These are phyloP conservation scores for Mastomys coucha DNA, from an alignment of 2,113 vertebrate species.

Conservation along the genomic window DNA sequence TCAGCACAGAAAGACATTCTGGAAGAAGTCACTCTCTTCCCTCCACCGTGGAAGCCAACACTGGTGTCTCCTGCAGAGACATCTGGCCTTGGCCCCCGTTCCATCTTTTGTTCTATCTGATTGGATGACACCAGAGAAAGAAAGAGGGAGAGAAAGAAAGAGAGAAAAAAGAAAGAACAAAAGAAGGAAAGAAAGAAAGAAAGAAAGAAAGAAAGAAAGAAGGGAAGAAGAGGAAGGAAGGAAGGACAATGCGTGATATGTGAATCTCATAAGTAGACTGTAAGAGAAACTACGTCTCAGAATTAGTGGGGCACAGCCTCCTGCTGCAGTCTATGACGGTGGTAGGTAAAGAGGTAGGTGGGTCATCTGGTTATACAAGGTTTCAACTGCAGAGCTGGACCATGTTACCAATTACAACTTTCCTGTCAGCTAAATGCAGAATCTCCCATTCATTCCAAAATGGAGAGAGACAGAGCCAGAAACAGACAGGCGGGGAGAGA, in stretches of 20 bases:
- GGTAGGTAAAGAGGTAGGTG: too few relatives aligned
- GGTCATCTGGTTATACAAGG: background rate
- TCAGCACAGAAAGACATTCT: background rate
- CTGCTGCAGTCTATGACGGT: background rate
- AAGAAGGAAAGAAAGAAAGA: background rate
- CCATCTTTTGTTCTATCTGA: background rate
- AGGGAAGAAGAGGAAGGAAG: too few relatives aligned
- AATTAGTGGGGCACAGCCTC: background rate
- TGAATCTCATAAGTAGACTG: background rate
- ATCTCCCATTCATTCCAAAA: background rate
- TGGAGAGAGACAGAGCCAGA: background rate
- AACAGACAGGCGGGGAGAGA: background rate
- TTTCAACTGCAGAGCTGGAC: background rate
- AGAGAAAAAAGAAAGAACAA: rapidly evolving
- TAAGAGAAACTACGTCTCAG: background rate
- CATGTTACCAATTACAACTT: background rate
- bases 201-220: too few relatives aligned
- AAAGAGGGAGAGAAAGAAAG: rapidly evolving
- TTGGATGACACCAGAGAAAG: background rate
- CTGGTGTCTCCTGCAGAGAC: background rate
- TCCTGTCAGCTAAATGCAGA: background rate
- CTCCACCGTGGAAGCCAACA: background rate
- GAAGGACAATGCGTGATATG: background rate
- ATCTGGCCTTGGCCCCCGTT: background rate
- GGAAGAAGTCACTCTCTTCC: background rate